Base-by-base conservation (phyloP, 1,140 invertebrate genomes). In the Saccostrea echinata region DNA sequence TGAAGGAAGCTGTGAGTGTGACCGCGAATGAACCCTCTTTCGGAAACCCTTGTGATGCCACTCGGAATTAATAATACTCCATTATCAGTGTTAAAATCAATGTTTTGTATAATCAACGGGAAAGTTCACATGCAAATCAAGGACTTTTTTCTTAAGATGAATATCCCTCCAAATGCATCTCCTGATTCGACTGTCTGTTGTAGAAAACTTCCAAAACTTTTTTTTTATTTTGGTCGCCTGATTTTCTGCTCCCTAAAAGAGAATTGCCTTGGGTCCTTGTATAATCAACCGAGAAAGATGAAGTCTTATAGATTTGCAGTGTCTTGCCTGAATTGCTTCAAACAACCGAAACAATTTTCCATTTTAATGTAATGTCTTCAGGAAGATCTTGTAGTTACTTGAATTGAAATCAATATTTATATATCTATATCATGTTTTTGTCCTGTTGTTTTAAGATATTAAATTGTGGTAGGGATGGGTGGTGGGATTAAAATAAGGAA, bases 31-130 rank as follows among this genome's bases (percentile, higher is more conserved):
- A 76, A 76, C 68, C 68, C 68, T 76, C 24, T 76, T 33, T 30
- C 68, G 30, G 68, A 76, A 76, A 76, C 68, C 68, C 68, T 76
- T 76, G 68, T 76, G 68, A 76, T 76, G 68, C 68, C 27, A 76
- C 68, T 76, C 68, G 24, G 27, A 76, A 76, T 76, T 76, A 76
- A 76, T 76, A 76, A 76, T 35, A 9, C 68, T 76, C 68, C 68
- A 76, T 76, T 76, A 76, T 76, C 68, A 30, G 68, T 76, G 68
- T 76, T 76, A 27, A 76, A 76, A 76, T 76, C 68, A 76, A 76
- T 76, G 68, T 76, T 76, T 76, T 76, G 68, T 76, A 76, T 76
- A 76, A 76, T 76, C 68, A 76, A 76, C 68, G 68, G 68, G 68
- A 76, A 76, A 76, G 68, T 76, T 76, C 68, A 76, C 30, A 76